Conservation (phyloP, 2,113 vertebrate species). For the Odontophorus gujanensis region DNA sequence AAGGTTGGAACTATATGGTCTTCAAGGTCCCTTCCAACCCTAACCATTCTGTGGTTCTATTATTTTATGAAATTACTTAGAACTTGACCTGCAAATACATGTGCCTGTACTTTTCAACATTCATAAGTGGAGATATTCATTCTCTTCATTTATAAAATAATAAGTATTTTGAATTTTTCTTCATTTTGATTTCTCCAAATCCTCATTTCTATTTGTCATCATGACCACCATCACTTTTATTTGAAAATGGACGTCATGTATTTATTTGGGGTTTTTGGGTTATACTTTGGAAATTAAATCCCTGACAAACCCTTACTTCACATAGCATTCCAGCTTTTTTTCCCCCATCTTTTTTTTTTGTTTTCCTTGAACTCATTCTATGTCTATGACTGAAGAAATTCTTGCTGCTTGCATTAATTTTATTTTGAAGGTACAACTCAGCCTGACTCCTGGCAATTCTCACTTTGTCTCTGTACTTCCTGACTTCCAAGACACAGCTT, state of each 20-base stretch:
- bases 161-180: not conserved
- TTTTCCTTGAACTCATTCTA: not conserved
- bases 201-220: not conserved
- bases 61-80: not conserved
- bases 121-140: not conserved
- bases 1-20: not conserved
- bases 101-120: not conserved
- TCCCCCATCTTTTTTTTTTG: not conserved
- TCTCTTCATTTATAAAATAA: not conserved
- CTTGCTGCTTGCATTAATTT: slow-evolving; percentile 26
- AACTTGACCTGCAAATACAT: not conserved
- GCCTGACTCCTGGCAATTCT: slow-evolving; percentile 35
- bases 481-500: slow-evolving; percentile 10
- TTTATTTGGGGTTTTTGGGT: not conserved
- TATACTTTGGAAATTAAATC: not conserved
- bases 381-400: not conserved
- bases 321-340: not conserved
- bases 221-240: not conserved
- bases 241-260: not conserved
- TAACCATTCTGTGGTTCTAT: not conserved
- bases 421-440: slow-evolving; percentile 22
- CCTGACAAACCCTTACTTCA: not conserved
- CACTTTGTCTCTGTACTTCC: not conserved
- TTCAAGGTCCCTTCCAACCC: not conserved
- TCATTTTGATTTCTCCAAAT: not conserved